Evolutionary conservation across 2,888 invertebrate genomes (phyloP), one percentile per base, ranked within the genome.

Genomic region (Chymomyza fuscimana): DNA sequence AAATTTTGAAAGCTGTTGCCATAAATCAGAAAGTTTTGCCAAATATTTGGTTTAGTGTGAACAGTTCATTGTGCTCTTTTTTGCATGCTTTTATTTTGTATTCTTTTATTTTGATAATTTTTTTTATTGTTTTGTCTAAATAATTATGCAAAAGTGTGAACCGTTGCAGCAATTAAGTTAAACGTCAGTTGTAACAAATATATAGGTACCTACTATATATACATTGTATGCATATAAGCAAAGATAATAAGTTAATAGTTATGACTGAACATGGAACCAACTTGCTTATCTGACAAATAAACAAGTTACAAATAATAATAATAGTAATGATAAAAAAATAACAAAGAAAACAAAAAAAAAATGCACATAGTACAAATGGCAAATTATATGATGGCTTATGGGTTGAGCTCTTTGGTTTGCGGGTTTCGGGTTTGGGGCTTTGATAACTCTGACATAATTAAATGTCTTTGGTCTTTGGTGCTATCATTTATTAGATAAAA

Each of bases 91-190:
- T 36, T 36, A 7, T 12, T 46, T 12, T 2, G 12, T 12, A 46
- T 46, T 46, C 40, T 46, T 12, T 46, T 5, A 2, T 1, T 12
- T 46, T 46, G 40, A 4, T 7, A 10, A 40, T 10, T 10, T 40
- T 40, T 6, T 32, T 25, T 25, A n/a, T 36, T 29, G 6, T 60
- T 52, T 59, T 32, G 32, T n/a, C 15, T 60, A 63, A 75, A 75
- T 68, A 62, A 63, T 74, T 40, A 70, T 67, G 65, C 22, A 69
- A 69, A 60, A 63, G 56, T 63, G 63, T 70, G 52, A 54, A 54
- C 54, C 54, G 52, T 52, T 52, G 52, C 52, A 52, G 19, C 16
- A 52, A 52, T 52, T 52, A 52, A 52, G 52, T 15, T 15, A 52
- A 52, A 3, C 1, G 52, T 15, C 52, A n/a, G 9, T 19, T 19